Evolutionary conservation across 2,888 invertebrate species (phyloP), one percentile per base, ranked within the genome.

Genomic region (Orthosia gracilis): DNA sequence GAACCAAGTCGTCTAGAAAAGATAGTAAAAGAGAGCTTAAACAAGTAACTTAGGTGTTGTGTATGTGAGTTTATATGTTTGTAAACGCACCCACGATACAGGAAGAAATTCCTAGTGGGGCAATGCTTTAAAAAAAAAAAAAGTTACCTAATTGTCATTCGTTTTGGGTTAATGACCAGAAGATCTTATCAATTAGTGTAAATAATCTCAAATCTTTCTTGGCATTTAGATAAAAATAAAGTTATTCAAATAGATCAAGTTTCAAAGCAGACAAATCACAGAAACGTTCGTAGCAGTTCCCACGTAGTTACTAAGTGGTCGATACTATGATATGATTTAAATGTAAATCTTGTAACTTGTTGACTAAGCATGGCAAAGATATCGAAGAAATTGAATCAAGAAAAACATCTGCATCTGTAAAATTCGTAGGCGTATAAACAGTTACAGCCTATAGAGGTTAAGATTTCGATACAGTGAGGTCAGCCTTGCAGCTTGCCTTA

Each of bases 401-500:
- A n/a, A 57, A 62, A 63, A 71, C 50, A 64, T 69, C 59, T 72
- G 62, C 50, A 66, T 70, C n/a, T 69, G 69, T 3, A 76, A 70
- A 70, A 18, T 26, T 66, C 12, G 80, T 73, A 65, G 77, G 74
- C 63, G 86, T 80, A n/a, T 64, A 45, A 67, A 74, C 75, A 73
- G 71, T 74, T 71, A 70, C 49, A 64, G 65, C 79, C 67, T 59
- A 77, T 59, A 70, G 69, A 75, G 76, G 76, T 78, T 77, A 75
- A 78, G 65, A 71, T 78, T 80, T 83, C 63, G 67, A 69, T 71
- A 47, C 67, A 65, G 54, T 73, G 69, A 74, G 65, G 64, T 69
- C 66, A 76, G 62, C 74, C 76, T 84, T 68, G 70, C 76, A 54
- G 57, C 52, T 58, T 71, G 68, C 87, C 78, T 50, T 86, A 84